Conservation (phyloP, 2,888 invertebrate species). For the Tanypteryx hageni region DNA sequence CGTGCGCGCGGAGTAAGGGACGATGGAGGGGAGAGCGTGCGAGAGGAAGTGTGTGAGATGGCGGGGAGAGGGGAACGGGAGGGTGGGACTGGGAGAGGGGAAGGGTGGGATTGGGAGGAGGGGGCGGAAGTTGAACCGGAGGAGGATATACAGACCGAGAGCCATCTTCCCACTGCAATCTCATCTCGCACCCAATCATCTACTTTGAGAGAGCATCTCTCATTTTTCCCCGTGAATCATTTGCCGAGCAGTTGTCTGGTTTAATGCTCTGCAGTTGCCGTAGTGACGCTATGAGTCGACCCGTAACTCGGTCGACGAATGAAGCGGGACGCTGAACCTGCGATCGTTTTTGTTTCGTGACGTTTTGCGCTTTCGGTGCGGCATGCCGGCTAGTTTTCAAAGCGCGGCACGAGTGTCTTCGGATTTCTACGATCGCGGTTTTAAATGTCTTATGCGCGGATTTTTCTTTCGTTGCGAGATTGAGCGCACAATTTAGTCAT, state of each 20-base stretch:
- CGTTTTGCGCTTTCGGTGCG: too few species aligned
- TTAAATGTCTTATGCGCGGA: neutral
- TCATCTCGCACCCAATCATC: neutral
- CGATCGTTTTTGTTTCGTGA: too few species aligned
- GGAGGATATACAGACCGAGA: neutral
- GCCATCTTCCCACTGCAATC: neutral
- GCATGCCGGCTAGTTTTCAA: too few species aligned
- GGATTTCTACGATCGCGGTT: too few species aligned
- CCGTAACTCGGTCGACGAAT: too few species aligned
- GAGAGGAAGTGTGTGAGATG: neutral
- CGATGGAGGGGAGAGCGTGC: neutral
- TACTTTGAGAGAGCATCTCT: neutral
- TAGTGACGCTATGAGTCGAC: neutral
- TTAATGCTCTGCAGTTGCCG: neutral
- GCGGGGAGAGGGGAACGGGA: neutral
- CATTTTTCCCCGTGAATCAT: conserved; percentile 2
- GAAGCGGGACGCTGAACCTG: too few species aligned
- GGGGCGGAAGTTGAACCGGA: neutral
- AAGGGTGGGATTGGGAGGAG: neutral
- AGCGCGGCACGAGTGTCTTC: too few species aligned
- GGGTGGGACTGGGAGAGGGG: neutral
- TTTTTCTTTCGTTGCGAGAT: too few species aligned
- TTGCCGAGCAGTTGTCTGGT: neutral
- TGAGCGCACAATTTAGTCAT: too few species aligned
- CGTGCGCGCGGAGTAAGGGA: neutral